A percentile compares a stretch with the other conserved stretches of the same genome.
phyloP scores from a whole-genome alignment of 2,888 invertebrate species.

The Hemaris fuciformis region DNA sequence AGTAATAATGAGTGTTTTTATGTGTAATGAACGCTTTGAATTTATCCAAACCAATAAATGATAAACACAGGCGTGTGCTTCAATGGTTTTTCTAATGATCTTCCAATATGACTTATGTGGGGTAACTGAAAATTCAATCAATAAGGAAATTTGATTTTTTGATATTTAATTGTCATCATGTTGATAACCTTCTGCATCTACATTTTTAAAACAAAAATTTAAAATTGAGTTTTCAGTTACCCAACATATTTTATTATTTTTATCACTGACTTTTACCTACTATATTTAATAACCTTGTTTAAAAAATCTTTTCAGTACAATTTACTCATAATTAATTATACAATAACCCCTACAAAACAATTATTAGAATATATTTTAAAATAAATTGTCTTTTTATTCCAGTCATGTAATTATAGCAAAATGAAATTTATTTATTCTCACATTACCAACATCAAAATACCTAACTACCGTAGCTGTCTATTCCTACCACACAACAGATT shows the following conservation, averaged over 20 bases:
- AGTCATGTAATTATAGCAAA: not conserved
- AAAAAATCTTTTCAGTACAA: too few relatives aligned
- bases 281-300: not conserved
- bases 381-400: not conserved
- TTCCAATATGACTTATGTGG: not conserved
- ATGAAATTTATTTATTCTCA: not conserved
- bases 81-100: conserved; percentile 50
- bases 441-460: not conserved
- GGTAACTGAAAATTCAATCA: not conserved
- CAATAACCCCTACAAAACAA: not conserved
- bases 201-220: too few relatives aligned
- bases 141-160: too few relatives aligned
- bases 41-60: conserved; percentile 2
- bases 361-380: not conserved
- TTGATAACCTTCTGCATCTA: not conserved
- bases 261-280: not conserved
- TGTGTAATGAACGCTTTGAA: conserved; percentile 7
- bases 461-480: not conserved
- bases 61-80: conserved; percentile 53
- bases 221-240: not conserved
- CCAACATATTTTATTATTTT: not conserved
- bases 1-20: not conserved
- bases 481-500: not conserved
- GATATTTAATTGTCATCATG: too few relatives aligned
- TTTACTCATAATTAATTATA: not conserved